Evolutionary conservation across 2,888 invertebrate genomes (phyloP), one percentile per base, ranked within the genome.

Genomic region (Pachliopta kotzebuea): DNA sequence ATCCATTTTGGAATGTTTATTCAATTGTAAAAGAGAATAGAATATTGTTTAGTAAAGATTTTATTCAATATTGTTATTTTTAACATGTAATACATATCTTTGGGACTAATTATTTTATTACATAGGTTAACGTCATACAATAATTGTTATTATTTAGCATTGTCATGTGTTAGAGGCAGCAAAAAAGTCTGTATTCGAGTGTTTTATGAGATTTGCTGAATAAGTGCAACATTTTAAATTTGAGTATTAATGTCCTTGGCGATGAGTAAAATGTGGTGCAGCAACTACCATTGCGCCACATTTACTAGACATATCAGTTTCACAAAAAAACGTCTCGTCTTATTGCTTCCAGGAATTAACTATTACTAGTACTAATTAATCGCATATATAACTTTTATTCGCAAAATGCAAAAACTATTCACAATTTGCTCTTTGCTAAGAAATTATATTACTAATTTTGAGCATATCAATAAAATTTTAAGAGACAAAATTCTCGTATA

Each of bases 11-110:
- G 50, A 52, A 26, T 60, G 37, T 21, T 50, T 21, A 52, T 37
- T 37, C 37, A 37, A 37, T 11, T 14, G 37, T 37, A 14, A 37
- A 42, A 42, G 11, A n/a, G 9, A 49, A 49, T 49, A 49, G 49
- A n/a, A 20, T 1, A 49, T 49, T 49, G 49, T 49, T 37, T 4
- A 55, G 17, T n/a, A 24, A 55, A n/a, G 0, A 26, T 24, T 26
- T 18, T 37, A 23, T 42, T 20, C 3, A 0, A 49, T 61, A 29
- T 45, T 26, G n/a, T 56, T 31, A 23, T 53, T 55, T 26, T 37
- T 42, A 24, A 6, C 53, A 53, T 53, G 6, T 52, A 54, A 29
- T 31, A 63, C 59, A 59, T 63, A 59, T 59, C 54, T 63, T 29
- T 55, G 59, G 55, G 45, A 21, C 49, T 50, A 60, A 60, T 60